phyloP scores from a whole-genome alignment of 2,797 vertebrate genomes.

The Craterocephalus amniculus region DNA sequence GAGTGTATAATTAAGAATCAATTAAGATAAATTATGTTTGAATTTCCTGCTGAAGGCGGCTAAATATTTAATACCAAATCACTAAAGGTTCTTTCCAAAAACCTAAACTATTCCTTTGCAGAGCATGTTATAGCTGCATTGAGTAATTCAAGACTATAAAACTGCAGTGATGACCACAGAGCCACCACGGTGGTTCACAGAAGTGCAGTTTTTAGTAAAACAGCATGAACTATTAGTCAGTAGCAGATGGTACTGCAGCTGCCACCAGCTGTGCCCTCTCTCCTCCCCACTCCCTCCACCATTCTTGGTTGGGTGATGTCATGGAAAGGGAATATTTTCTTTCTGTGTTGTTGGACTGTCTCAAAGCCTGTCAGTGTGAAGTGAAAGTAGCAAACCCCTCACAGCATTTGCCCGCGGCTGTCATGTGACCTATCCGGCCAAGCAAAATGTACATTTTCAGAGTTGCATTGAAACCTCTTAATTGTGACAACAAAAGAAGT shows the following conservation, averaged over 20 bases:
- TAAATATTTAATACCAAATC: conserved; percentile 1
- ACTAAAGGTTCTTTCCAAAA: background rate
- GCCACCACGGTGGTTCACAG: conserved; percentile 63
- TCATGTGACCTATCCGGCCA: conserved; percentile 85
- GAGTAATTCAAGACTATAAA: conserved; percentile 22
- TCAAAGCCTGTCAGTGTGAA: conserved; percentile 87
- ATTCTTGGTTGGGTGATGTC: conserved; percentile 88
- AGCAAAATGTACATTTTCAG: conserved; percentile 80
- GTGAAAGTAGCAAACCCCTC: conserved; percentile 84
- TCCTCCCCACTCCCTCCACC: conserved; percentile 62
- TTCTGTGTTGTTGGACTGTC: conserved; percentile 83
- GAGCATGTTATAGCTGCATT: conserved; percentile 14
- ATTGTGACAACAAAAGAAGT: conserved; percentile 83
- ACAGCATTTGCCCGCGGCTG: conserved; percentile 85
- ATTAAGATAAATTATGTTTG: background rate
- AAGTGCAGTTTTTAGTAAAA: conserved; percentile 86
- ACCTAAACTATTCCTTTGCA: conserved; percentile 13
- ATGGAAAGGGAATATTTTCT: conserved; percentile 91
- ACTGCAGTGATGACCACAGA: conserved; percentile 56
- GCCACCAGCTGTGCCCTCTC: conserved; percentile 92
- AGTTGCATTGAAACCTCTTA: conserved; percentile 77
- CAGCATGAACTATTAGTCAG: conserved; percentile 86
- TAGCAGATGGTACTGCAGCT: conserved; percentile 94
- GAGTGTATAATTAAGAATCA: background rate
- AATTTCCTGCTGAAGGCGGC: background rate